Base-by-base conservation (phyloP, 2,888 invertebrate genomes). In the Athalia cordata region DNA sequence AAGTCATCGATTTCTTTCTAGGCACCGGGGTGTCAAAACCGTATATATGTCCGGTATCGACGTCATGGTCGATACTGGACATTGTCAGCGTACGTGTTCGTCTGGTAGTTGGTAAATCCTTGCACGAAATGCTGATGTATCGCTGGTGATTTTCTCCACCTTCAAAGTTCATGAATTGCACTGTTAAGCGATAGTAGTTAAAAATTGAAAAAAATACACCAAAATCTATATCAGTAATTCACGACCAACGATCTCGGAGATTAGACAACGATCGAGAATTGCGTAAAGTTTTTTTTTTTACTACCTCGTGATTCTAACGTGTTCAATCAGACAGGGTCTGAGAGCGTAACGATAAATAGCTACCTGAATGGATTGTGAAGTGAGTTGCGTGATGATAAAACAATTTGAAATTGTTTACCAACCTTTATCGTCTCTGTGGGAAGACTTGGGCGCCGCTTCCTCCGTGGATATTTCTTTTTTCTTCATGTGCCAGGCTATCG, bases 401-500 rank as follows among this genome's bases (percentile, higher is more conserved):
- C 3, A n/a, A 47, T 47, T 43, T 47, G 49, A 50, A 67, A 50
- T 9, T 67, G 7, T 3, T n/a, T 57, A 61, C 49, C 9, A 61
- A 74, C 74, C 74, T 74, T 74, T 9, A 13, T 59, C n/a, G 6
- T n/a, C 29, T n/a, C 6, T 49, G 15, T 50, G 50, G n/a, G 11
- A 13, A n/a, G 4, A n/a, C 29, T 50, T 75, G 6, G 50, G n/a
- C 45, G 49, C 15, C 5, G 74, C 75, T 11, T 75, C 68, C 74
- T 79, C 50, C 49, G 81, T 68, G 43, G 65, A 11, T 77, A 77
- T 61, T 49, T 9, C 80, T 79, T 84, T 29, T 29, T 29, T 85
- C 77, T 90, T 92, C 87, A 92, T 89, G 87, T 95, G 94, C 93
- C 94, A 94, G 88, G 93, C 93, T 3, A 94, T 91, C 15, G 95